Evolutionary conservation across 1,140 invertebrate species (phyloP).

Genomic region (Penaeus vannamei): DNA sequence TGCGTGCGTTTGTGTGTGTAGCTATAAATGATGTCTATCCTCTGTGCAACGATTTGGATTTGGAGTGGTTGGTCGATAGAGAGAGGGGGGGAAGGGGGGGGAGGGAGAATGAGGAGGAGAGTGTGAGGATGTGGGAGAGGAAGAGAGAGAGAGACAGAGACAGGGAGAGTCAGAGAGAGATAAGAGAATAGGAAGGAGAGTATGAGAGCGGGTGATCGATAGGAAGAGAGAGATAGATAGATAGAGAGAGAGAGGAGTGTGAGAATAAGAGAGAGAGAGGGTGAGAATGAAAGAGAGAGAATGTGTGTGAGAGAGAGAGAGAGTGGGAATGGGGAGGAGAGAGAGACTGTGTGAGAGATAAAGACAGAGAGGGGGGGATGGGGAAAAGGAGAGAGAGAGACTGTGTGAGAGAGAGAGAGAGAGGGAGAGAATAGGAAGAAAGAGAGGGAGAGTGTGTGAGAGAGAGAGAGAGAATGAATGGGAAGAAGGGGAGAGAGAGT

Average conservation of each 20-base stretch:
- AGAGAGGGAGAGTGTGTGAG: too few species aligned
- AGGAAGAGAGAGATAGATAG: background rate
- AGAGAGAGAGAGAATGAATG: too few species aligned
- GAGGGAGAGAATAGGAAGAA: too few species aligned
- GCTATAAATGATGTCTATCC: too few species aligned
- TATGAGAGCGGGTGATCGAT: background rate
- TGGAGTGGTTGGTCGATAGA: too few species aligned
- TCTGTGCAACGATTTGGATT: too few species aligned
- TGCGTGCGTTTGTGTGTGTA: too few species aligned
- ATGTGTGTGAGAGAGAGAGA: conserved; percentile 23
- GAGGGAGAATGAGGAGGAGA: conserved; percentile 17
- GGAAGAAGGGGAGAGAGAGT: too few species aligned
- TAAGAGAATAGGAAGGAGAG: background rate
- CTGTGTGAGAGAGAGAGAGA: background rate
- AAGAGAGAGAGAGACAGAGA: conserved; percentile 9
- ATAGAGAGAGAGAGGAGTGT: conserved; percentile 1
- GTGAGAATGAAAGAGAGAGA: too few species aligned
- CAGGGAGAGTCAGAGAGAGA: conserved; percentile 20
- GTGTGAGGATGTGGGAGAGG: background rate
- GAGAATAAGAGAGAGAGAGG: background rate
- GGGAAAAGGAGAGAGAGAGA: background rate
- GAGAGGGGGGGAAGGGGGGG: background rate
- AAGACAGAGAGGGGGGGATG: conserved; percentile 2
- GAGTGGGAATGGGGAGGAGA: background rate
- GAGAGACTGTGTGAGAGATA: background rate